A percentile compares a stretch with the other conserved stretches of the same genome.
Conservation (phyloP, 2,888 invertebrate genomes). For the Cenopis cana region DNA sequence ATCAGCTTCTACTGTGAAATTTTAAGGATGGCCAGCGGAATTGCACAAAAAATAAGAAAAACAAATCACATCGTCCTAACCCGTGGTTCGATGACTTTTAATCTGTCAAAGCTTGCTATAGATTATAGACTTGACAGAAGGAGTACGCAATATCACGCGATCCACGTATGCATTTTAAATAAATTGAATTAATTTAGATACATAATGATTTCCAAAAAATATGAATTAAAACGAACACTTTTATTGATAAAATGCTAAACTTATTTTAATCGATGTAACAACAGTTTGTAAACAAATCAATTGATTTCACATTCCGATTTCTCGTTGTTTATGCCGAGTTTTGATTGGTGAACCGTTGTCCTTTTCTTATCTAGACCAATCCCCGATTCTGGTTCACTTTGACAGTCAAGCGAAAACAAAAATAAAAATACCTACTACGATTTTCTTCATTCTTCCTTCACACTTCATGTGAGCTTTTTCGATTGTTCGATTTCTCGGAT, state of each 20-base stretch:
- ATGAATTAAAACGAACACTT: not conserved
- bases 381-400: not conserved
- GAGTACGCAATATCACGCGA: slow-evolving; percentile 43
- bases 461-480: slow-evolving; percentile 16
- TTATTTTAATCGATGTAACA: not conserved
- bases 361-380: slow-evolving; percentile 39
- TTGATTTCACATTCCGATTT: slow-evolving; percentile 32
- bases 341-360: slow-evolving; percentile 29
- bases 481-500: slow-evolving; percentile 26
- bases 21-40: slow-evolving; percentile 53
- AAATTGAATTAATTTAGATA: not conserved
- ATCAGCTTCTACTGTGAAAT: slow-evolving; percentile 56
- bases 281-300: slow-evolving; percentile 24
- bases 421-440: slow-evolving; percentile 39
- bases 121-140: slow-evolving; percentile 48
- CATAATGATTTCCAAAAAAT: not conserved
- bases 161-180: slow-evolving; percentile 34
- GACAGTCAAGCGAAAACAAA: slow-evolving; percentile 43
- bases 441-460: slow-evolving; percentile 5
- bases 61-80: slow-evolving; percentile 65
- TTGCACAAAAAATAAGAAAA: slow-evolving; percentile 61
- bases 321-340: slow-evolving; percentile 20
- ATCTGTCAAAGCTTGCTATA: slow-evolving; percentile 61
- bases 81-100: slow-evolving; percentile 59
- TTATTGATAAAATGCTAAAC: not conserved